Conservation (phyloP, 2,113 vertebrate species). For the Vulpes ferrilata region DNA sequence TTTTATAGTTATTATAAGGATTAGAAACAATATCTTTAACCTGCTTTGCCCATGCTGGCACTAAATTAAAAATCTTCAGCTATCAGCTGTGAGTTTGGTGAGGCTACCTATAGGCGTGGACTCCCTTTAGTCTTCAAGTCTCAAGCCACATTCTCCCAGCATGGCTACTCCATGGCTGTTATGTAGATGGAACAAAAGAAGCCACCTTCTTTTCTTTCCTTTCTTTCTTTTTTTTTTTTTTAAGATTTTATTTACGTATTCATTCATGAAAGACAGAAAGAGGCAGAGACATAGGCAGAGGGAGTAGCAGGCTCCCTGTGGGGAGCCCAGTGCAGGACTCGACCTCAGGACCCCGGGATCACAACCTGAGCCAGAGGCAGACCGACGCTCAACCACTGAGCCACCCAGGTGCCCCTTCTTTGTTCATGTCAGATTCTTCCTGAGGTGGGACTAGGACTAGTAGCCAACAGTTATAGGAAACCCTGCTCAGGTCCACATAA, state of each 20-base stretch:
- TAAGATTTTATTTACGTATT: too few species aligned
- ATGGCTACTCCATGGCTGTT: neutral
- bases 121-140: rapidly evolving
- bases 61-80: neutral
- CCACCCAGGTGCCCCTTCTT: too few species aligned
- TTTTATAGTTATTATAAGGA: neutral
- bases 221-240: too few species aligned
- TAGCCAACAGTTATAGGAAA: neutral
- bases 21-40: neutral
- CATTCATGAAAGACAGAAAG: too few species aligned
- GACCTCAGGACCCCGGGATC: too few species aligned
- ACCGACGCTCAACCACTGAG: too few species aligned
- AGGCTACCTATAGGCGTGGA: rapidly evolving
- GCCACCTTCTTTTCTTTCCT: neutral
- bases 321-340: too few species aligned
- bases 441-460: neutral
- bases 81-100: neutral
- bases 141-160: neutral
- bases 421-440: neutral
- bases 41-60: neutral
- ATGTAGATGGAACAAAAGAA: neutral
- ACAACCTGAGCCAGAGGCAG: too few species aligned
- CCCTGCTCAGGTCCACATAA: neutral
- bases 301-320: too few species aligned
- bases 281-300: too few species aligned